Evolutionary conservation across 2,888 invertebrate species (phyloP), one percentile per base, ranked within the genome.

Genomic region (Andricus quercusramuli): DNA sequence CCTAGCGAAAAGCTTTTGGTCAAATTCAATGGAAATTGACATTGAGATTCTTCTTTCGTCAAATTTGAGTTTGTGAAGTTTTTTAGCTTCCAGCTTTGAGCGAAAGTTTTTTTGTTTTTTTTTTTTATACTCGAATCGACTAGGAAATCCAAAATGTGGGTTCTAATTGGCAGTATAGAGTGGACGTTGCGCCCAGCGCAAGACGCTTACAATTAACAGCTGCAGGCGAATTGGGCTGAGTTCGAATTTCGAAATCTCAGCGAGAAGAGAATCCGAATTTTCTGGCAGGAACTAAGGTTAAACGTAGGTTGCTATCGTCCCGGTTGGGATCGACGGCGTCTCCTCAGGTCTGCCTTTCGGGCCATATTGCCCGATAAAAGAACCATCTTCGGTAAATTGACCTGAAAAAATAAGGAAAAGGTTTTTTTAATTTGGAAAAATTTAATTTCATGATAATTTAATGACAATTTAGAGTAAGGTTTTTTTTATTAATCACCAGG

Each of bases 301-400:
- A 92, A 95, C 95, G 89, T 95, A 95, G 88, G 95, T 95, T 90
- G 95, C 95, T 93, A 95, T 94, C 85, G 95, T 94, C 90, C 94
- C 94, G 88, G 93, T 93, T 86, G 93, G 92, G 88, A 93, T 91
- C 84, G 93, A 90, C 85, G 94, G 93, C 88, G 93, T 93, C 86
- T 93, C 93, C 84, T 93, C 93, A 87, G 93, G 92, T 89, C 94
- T 93, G 89, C 91, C 91, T 89, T 94, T 94, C 44, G 97, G 97
- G 90, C 98, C 98, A 93, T 99, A 99, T 94, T 98, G 98, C 74
- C 99, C 99, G 93, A 99, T 99, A 94, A 99, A 99, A 84, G 98
- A 98, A 76, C 98, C 98, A 94, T 99, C 98, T 94, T 99, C 99
- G 85, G 98, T 98, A 94, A 99, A 99, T 88, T 97, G 97, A 93